Evolutionary conservation across 2,797 vertebrate species (phyloP), one percentile per base, ranked within the genome.

Genomic region (Periophthalmus magnuspinnatus): DNA sequence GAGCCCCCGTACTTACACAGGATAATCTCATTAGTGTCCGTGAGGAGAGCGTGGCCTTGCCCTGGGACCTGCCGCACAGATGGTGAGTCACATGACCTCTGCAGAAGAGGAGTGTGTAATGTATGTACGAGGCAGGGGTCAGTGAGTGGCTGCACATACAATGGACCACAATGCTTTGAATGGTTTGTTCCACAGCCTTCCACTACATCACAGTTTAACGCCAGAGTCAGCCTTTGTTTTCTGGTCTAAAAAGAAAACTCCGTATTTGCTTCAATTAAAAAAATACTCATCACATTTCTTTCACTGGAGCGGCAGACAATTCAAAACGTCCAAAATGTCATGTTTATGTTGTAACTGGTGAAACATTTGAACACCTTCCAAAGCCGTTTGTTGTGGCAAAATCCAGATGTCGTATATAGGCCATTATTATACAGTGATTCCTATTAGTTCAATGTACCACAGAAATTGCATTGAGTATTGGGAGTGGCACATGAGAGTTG

Each of bases 11-110:
- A 86, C 92, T 94, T 92, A 91, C 91, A 89, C 60, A 86, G 85
- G 81, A 84, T 93, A 93, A 95, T 94, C 93, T 88, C 88, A 89
- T 94, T 94, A 93, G 78, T 64, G 83, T 87, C 83, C 75, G 50
- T 80, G 77, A 71, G 76, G 74, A 75, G 60, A 84, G 77, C 57
- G 74, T 82, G 76, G 83, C 75, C 76, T 67, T 61, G 79, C 68
- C 78, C 63, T 72, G 69, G 85, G 76, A 71, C 81, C 73, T 75
- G 79, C 74, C 76, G 79, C 87, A 84, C 92, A 93, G 92, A 93
- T 90, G 90, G 93, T 80, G 57, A 68, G 81, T 92, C 92, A 91
- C 87, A 84, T 91, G 93, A 92, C 85, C 86, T 68, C 69, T 58
- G 83, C 77, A 80, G 82, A 87, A 54, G 79, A 54, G 71, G 71